Base-by-base conservation (phyloP, 2,113 vertebrate species). In the Syngnathus scovelli region DNA sequence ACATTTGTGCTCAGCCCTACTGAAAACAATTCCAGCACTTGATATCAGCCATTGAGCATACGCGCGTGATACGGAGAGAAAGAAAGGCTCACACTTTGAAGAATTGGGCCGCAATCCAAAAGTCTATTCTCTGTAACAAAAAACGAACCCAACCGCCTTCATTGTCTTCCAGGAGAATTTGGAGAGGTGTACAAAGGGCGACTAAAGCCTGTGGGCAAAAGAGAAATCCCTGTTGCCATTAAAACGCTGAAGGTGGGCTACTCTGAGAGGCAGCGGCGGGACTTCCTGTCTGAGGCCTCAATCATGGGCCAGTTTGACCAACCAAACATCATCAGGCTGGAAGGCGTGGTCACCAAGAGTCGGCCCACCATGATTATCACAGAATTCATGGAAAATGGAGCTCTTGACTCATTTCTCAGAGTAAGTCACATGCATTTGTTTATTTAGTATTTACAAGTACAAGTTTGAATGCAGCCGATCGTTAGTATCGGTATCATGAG, bases 301-400 rank as follows among this genome's bases (percentile, higher is more conserved):
- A 98, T 98, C 89, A 98, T 98, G 95, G 95, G 94, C 5, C 95
- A 96, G 86, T 98, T 98, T 0, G 95, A 96, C 83, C 95, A 98
- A 64, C 95, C 95, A 9, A 98, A 96, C 82, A 95, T 98, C 83
- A 98, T 98, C 46, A 88, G 94, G 1, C 74, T 90, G 77, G 89
- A 90, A 81, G 89, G 89, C 5, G 89, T 90, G 71, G 89, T 90
- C 76, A 90, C 89, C 52, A 90, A 89, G 80, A 89, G 87, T 84
- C 67, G 95, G 1, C 97, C 97, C 0, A 97, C 98, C 36, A 99
- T 98, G 97, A 99, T 99, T 84, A 96, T 99, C 89, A 99, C 97
- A 0, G 97, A 99, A 88, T 98, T 96, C 86, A 99, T 99, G 96
- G 97, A 98, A 87, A 99, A 99, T 0, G 97, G 97, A 4, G 95